phyloP scores from a whole-genome alignment of 2,888 invertebrate genomes.

The Margaritifera margaritifera region DNA sequence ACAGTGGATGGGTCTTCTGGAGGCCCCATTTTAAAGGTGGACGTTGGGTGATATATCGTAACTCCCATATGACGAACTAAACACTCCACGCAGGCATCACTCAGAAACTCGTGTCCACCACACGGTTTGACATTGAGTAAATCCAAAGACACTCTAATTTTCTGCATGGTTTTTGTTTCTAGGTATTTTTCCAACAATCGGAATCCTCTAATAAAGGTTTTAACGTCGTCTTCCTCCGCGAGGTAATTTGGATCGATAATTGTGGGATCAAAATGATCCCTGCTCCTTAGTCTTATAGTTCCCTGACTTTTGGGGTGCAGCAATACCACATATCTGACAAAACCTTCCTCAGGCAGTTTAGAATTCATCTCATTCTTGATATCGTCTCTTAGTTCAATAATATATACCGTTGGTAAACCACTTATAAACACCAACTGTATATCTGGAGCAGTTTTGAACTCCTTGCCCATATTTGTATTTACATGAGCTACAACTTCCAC shows the following conservation, averaged over 20 bases:
- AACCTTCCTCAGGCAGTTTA: conserved; percentile 54
- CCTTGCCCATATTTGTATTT: conserved; percentile 5
- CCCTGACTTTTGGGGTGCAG: conserved; percentile 83
- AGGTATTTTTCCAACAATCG: conserved; percentile 8
- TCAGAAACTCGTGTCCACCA: conserved; percentile 5
- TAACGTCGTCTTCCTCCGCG: conserved; percentile 66
- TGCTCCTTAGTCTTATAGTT: conserved; percentile 82
- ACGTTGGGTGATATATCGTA: conserved; percentile 25
- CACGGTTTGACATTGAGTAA: conserved; percentile 9
- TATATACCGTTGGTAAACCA: not conserved
- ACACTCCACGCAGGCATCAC: conserved; percentile 18
- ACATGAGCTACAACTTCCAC: conserved; percentile 8
- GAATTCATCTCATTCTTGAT: conserved; percentile 1
- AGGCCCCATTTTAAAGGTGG: conserved; percentile 29
- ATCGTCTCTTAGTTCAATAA: conserved; percentile 1
- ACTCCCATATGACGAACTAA: conserved; percentile 12
- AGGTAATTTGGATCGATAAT: conserved; percentile 93
- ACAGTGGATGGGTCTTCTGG: conserved; percentile 14
- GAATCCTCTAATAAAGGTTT: conserved; percentile 20
- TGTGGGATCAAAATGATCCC: conserved; percentile 85
- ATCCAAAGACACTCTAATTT: conserved; percentile 11
- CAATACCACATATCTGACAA: conserved; percentile 12
- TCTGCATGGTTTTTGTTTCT: conserved; percentile 11
- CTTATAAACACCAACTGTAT: conserved; percentile 14
- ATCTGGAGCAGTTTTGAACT: conserved; percentile 12